Base-by-base conservation (phyloP, 2,888 invertebrate genomes). In the Electrophaes corylata region DNA sequence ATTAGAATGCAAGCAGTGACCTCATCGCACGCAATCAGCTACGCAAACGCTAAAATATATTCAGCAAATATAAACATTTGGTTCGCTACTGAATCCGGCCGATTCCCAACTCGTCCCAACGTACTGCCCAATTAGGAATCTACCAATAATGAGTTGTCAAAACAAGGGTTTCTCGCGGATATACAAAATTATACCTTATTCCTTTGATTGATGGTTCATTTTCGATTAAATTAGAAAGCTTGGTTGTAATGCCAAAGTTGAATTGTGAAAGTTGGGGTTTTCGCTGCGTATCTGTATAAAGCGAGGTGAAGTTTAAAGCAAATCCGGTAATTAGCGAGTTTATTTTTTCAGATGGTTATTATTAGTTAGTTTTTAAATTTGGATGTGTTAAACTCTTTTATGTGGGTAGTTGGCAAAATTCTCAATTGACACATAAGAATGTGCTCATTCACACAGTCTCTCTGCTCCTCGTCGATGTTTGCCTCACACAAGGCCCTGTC, bases 141-240 rank as follows among this genome's bases (percentile, higher is more conserved):
- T 75, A 79, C 83, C 83, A 81, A 86, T 90, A 90, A 90, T 90
- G 86, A 88, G 81, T 90, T 91, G 85, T 89, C 87, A 89, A 90
- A 90, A 91, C 88, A 91, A 84, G 83, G 81, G 82, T 70, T 78
- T 70, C 67, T 65, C 63, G 67, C 63, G 62, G 62, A 50, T 56
- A 61, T 47, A 26, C 46, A 45, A 41, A 54, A 58, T 59, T 65
- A 56, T 66, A 62, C 70, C 72, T 73, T 86, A 75, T 64, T 2
- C 49, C 1, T 20, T 4, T 31, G 14, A 0, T 3, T 60, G 76
- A 83, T 72, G 73, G 73, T 72, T 55, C 52, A 73, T 57, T 73
- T 76, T 79, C 29, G 66, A 43, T 35, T 20, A 11, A 18, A 56
- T 57, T 56, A 39, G 47, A 50, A 52, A 64, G 67, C 72, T 71